A percentile compares a stretch with the other conserved stretches of the same genome.
Evolutionary conservation across 2,113 vertebrate species (phyloP).

Genomic region (Limnothrissa miodon): DNA sequence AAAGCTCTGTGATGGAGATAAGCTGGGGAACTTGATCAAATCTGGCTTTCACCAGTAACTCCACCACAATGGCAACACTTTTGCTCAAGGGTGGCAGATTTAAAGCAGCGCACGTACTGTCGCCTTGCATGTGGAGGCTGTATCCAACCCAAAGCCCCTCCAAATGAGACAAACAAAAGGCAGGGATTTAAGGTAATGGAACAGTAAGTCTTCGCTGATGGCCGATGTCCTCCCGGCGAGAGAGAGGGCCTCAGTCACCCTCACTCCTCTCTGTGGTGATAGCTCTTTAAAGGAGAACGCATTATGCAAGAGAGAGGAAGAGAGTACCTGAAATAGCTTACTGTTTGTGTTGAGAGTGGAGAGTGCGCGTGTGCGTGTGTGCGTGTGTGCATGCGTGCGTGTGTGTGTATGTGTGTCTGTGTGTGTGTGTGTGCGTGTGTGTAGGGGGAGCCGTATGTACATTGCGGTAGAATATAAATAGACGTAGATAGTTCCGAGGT

Average conservation of each 20-base stretch:
- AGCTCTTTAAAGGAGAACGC: conserved; percentile 4
- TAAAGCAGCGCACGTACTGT: neutral
- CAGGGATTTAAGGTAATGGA: conserved; percentile 5
- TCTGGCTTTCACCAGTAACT: neutral
- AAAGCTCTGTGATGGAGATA: neutral
- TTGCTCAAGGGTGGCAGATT: neutral
- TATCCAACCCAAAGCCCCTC: neutral
- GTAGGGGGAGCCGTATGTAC: neutral
- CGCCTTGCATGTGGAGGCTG: neutral
- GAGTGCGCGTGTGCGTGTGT: neutral
- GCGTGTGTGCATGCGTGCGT: neutral
- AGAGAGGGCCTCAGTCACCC: neutral
- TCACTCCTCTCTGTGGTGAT: neutral
- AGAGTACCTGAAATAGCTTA: conserved; percentile 12
- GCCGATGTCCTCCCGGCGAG: neutral
- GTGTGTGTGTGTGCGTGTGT: neutral
- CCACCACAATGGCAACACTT: neutral
- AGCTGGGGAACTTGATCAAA: neutral
- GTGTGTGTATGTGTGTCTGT: neutral
- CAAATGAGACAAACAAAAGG: conserved; percentile 9
- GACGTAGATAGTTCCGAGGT: neutral
- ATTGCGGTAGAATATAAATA: neutral
- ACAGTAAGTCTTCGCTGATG: neutral
- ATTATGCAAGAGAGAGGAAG: conserved; percentile 13
- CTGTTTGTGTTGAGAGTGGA: conserved; percentile 11